A percentile compares a stretch with the other conserved stretches of the same genome.
These are phyloP conservation scores for Coreoperca whiteheadi DNA, from an alignment of 2,113 vertebrate genomes.

Conservation along the genomic window DNA sequence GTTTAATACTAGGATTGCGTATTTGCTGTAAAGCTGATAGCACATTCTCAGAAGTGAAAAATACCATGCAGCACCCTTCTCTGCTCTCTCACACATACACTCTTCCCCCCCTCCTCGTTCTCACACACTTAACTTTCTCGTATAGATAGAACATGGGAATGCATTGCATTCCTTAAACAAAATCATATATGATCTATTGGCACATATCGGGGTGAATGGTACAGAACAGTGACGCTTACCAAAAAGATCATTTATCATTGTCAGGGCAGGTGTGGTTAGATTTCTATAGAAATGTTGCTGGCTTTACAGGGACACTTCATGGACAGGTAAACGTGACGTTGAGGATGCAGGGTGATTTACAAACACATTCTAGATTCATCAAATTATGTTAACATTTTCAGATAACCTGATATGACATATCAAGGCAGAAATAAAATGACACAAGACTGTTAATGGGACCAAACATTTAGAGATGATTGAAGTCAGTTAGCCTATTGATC, in stretches of 20 bases:
- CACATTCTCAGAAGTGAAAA: conserved; percentile 49
- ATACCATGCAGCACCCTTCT: conserved; percentile 27
- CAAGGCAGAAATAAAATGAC: neutral
- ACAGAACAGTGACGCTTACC: neutral
- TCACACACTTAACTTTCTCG: conserved; percentile 16
- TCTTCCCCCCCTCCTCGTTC: neutral
- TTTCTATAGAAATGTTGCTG: neutral
- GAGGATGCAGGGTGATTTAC: conserved; percentile 13
- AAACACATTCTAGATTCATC: conserved; percentile 18
- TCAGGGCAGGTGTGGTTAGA: conserved; percentile 5
- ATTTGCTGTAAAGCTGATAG: conserved; percentile 43
- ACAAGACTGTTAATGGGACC: conserved; percentile 8
- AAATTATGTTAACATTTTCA: conserved; percentile 9
- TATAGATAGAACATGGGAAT: conserved; percentile 35
- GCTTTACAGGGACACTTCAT: conserved; percentile 14
- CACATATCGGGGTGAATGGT: conserved; percentile 48
- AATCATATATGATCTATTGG: conserved; percentile 48
- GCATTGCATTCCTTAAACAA: conserved; percentile 37
- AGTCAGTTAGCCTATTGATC: conserved; percentile 1
- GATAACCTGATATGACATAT: conserved; percentile 54
- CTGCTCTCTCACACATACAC: neutral
- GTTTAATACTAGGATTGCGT: conserved; percentile 53
- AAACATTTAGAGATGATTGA: neutral
- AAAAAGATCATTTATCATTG: neutral
- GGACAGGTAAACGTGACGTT: neutral